Conservation (phyloP, 2,113 vertebrate species). For the Furnarius figulus region DNA sequence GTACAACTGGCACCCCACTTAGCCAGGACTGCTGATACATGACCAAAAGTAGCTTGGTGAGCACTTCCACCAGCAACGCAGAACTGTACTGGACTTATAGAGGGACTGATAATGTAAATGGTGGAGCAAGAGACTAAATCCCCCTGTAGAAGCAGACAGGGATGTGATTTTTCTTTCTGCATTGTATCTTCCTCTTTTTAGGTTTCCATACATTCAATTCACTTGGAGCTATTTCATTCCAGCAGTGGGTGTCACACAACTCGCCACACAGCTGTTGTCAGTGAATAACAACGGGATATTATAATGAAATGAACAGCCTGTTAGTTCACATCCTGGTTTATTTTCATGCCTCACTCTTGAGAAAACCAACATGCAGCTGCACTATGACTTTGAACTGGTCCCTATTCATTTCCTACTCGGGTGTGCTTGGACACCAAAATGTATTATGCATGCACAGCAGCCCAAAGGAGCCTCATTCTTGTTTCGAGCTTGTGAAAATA, state of each 20-base stretch:
- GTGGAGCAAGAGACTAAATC: background rate
- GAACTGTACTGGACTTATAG: background rate
- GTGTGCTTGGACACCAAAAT: background rate
- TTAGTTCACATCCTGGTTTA: constrained; percentile 36
- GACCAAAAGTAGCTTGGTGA: background rate
- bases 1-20: background rate
- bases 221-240: background rate
- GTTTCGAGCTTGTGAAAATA: background rate
- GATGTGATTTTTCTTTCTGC: background rate
- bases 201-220: background rate
- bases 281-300: background rate
- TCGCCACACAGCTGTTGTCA: constrained; percentile 29
- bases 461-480: background rate
- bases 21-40: background rate
- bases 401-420: background rate
- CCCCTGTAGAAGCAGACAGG: background rate
- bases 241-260: background rate
- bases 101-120: background rate
- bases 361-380: constrained; percentile 45
- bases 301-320: background rate
- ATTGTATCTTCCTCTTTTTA: background rate
- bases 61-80: background rate
- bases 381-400: constrained; percentile 41
- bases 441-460: constrained; percentile 2
- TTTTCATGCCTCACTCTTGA: background rate